These are phyloP conservation scores for Taxidea taxus DNA, from an alignment of 2,113 vertebrate genomes.

Conservation along the genomic window DNA sequence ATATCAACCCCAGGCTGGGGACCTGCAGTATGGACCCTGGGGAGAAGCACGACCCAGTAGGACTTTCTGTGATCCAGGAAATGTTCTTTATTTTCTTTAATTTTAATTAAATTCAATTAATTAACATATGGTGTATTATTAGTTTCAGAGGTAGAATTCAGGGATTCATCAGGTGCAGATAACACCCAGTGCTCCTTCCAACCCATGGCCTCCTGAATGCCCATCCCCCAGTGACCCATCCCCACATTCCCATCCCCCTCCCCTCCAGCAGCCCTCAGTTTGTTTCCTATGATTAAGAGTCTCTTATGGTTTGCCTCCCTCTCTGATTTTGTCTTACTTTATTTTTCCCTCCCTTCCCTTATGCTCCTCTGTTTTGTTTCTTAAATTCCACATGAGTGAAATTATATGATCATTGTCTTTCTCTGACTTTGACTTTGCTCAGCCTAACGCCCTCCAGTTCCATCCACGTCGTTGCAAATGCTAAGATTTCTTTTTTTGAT, in stretches of 20 bases:
- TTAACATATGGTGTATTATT: neutral
- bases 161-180: neutral
- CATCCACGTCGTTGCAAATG: neutral
- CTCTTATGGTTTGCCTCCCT: neutral
- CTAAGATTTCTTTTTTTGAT: neutral
- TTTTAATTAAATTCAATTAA: neutral
- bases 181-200: neutral
- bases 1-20: neutral
- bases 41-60: accelerated
- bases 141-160: neutral
- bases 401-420: neutral
- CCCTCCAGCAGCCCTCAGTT: neutral
- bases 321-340: neutral
- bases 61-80: neutral
- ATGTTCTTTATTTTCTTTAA: neutral
- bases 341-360: neutral
- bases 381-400: neutral
- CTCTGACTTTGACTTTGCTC: neutral
- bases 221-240: neutral
- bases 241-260: neutral
- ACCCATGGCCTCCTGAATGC: neutral
- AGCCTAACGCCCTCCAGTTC: neutral
- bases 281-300: neutral
- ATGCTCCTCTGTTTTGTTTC: neutral
- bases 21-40: no score